These are phyloP conservation scores for Falco cherrug DNA, from an alignment of 2,797 vertebrate genomes.

Conservation along the genomic window DNA sequence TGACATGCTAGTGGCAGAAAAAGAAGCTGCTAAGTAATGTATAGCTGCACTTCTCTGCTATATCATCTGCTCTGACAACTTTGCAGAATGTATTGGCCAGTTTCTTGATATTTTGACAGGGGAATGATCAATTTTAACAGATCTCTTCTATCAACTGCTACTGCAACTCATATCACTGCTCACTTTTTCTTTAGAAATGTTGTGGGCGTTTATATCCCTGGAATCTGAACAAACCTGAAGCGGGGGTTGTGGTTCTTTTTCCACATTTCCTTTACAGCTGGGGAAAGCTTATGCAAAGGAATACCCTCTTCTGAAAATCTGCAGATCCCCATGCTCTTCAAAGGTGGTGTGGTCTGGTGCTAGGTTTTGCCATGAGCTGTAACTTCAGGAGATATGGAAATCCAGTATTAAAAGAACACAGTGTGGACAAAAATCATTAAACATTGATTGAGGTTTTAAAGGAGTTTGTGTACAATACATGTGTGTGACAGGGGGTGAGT, in stretches of 20 bases:
- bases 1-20: not conserved
- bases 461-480: not conserved
- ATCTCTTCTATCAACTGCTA: conserved; percentile 7
- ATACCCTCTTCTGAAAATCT: not conserved
- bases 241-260: no score
- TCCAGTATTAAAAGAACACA: not conserved
- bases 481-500: not conserved
- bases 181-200: not conserved
- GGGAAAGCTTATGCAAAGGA: not conserved
- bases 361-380: not conserved
- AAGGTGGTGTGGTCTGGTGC: not conserved
- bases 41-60: not conserved
- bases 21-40: conserved; percentile 18
- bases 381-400: not conserved
- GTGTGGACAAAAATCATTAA: not conserved
- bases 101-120: conserved; percentile 56
- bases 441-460: not conserved
- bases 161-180: conserved; percentile 1
- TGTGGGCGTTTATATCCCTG: not conserved
- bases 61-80: conserved; percentile 50
- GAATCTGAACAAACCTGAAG: not conserved
- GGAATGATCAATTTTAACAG: conserved; percentile 46
- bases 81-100: conserved; percentile 40
- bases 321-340: not conserved
- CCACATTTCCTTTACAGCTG: not conserved